Conservation (phyloP, 2,888 invertebrate genomes). For the Fragum sueziense region DNA sequence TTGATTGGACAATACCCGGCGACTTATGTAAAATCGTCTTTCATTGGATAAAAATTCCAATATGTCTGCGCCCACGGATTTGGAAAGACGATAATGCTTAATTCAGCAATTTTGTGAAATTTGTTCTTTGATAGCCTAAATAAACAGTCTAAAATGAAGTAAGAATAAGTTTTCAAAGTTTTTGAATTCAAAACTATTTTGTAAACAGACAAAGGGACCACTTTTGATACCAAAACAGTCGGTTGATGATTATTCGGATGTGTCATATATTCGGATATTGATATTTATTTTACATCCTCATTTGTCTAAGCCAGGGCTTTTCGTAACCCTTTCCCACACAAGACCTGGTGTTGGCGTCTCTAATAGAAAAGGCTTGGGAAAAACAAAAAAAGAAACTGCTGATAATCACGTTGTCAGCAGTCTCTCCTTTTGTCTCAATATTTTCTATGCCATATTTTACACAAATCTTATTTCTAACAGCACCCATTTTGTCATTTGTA, state of each 20-base stretch:
- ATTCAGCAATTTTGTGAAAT: background rate
- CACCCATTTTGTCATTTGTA: too few relatives aligned
- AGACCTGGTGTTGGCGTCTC: background rate
- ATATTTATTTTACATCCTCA: too few relatives aligned
- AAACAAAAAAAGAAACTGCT: too few relatives aligned
- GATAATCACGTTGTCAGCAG: too few relatives aligned
- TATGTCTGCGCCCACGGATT: slow-evolving; percentile 49
- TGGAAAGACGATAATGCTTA: too few relatives aligned
- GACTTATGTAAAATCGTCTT: background rate
- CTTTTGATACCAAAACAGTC: background rate
- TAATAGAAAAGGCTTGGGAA: background rate
- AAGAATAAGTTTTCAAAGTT: background rate
- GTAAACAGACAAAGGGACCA: background rate
- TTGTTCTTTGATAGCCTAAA: background rate
- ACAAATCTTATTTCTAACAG: too few relatives aligned
- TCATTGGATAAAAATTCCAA: slow-evolving; percentile 38
- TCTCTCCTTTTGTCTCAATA: too few relatives aligned
- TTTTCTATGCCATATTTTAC: too few relatives aligned
- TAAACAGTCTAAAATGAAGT: background rate
- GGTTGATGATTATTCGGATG: background rate
- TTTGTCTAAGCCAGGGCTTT: too few relatives aligned
- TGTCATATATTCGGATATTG: background rate
- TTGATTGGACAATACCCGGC: slow-evolving; percentile 30
- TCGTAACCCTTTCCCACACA: too few relatives aligned
- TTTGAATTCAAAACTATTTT: background rate